Percentiles rank a stretch among this genome's conserved stretches.
phyloP scores from a whole-genome alignment of 2,113 vertebrate species.

The Corythornis cristatus region DNA sequence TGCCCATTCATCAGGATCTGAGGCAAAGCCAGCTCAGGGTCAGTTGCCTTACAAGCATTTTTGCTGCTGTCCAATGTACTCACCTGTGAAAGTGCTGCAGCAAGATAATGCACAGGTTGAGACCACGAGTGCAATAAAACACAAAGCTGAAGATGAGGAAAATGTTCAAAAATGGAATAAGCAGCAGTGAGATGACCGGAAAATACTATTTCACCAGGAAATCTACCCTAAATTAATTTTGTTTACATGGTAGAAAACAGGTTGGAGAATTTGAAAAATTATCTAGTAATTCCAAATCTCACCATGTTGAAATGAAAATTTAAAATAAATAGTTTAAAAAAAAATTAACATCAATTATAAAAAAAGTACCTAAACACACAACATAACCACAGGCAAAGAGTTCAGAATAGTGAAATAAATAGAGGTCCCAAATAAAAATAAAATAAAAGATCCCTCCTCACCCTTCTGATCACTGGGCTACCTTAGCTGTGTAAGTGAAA shows the following conservation, averaged over 20 bases:
- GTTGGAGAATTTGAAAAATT: background rate
- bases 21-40: background rate
- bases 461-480: background rate
- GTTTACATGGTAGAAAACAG: background rate
- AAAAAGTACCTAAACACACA: background rate
- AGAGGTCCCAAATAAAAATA: too few relatives aligned
- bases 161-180: background rate
- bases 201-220: background rate
- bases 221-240: background rate
- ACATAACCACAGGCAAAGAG: background rate
- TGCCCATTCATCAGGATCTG: background rate
- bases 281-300: background rate
- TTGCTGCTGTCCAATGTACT: conserved; percentile 1
- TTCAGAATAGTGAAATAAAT: background rate
- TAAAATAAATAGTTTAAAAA: background rate
- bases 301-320: background rate
- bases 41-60: conserved; percentile 15
- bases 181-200: background rate
- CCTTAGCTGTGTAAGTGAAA: background rate
- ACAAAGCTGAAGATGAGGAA: background rate
- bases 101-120: background rate
- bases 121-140: background rate
- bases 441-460: background rate
- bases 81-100: background rate
- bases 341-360: background rate